Conservation (phyloP, 2,888 invertebrate genomes). For the Ganaspis brasiliensis region DNA sequence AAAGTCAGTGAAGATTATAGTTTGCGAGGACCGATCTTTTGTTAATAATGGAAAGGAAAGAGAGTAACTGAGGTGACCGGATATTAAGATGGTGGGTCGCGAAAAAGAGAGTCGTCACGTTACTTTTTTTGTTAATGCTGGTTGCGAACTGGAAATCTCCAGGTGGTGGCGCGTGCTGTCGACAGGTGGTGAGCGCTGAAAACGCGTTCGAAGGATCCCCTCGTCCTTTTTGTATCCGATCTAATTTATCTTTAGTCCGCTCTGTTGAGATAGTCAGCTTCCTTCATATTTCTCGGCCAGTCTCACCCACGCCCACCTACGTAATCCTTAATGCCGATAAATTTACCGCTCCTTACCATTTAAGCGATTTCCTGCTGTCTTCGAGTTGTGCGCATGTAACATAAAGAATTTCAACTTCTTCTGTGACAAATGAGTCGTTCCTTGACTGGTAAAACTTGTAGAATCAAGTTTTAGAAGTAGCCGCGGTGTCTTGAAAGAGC, state of each 20-base stretch:
- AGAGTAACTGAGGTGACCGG: not conserved
- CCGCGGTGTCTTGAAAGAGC: conserved; percentile 20
- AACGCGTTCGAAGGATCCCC: conserved; percentile 59
- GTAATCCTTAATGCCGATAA: conserved; percentile 41
- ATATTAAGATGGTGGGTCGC: conserved; percentile 34
- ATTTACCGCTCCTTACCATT: conserved; percentile 41
- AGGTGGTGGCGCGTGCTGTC: conserved; percentile 77
- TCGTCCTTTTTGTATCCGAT: conserved; percentile 66
- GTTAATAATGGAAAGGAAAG: conserved; percentile 34
- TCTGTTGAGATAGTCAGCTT: conserved; percentile 60
- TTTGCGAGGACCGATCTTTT: conserved; percentile 21
- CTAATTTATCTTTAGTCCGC: conserved; percentile 72
- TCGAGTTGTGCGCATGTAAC: conserved; percentile 15
- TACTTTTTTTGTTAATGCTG: not conserved
- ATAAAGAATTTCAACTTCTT: not conserved
- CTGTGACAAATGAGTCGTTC: conserved; percentile 28
- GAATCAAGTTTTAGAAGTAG: not conserved
- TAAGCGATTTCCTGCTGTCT: conserved; percentile 33
- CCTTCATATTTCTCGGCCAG: conserved; percentile 47
- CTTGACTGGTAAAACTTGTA: conserved; percentile 3
- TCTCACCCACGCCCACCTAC: conserved; percentile 46
- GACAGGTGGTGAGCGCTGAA: conserved; percentile 76
- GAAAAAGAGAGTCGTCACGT: conserved; percentile 28
- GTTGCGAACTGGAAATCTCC: conserved; percentile 59
- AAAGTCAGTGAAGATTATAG: conserved; percentile 34